Evolutionary conservation across 2,888 invertebrate genomes (phyloP).

Genomic region (Drosophila siamana): DNA sequence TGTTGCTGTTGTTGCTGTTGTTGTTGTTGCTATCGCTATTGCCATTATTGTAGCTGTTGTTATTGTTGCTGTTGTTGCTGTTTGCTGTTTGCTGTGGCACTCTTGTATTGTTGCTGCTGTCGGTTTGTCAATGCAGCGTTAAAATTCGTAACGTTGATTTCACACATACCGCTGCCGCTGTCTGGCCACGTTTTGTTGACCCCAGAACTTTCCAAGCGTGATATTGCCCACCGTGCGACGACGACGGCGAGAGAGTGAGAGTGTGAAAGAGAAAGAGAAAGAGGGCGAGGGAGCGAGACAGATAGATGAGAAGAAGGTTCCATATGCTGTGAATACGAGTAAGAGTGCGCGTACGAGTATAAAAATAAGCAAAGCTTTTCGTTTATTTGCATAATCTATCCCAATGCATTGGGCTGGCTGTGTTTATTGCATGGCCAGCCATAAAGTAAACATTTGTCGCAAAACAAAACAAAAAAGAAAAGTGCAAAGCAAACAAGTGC

Average conservation of each 20-base stretch:
- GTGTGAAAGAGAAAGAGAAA: not conserved
- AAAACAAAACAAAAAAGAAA: not conserved
- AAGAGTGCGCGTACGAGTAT: conserved; percentile 24
- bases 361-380: conserved; percentile 42
- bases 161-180: conserved; percentile 53
- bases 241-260: not conserved
- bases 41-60: not conserved
- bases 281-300: not conserved
- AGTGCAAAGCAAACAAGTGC: conserved; percentile 2
- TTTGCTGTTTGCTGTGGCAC: conserved; percentile 19
- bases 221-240: conserved; percentile 38
- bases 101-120: conserved; percentile 36
- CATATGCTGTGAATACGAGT: conserved; percentile 16
- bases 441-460: conserved; percentile 42
- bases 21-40: conserved; percentile 12
- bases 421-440: conserved; percentile 35
- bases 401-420: conserved; percentile 34
- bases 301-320: not conserved
- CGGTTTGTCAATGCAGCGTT: conserved; percentile 70
- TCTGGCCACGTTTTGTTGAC: conserved; percentile 64
- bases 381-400: conserved; percentile 48
- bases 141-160: conserved; percentile 55
- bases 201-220: conserved; percentile 67
- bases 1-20: conserved; percentile 26
- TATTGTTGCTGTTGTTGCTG: conserved; percentile 25